Conservation (phyloP, 2,113 vertebrate species). For the Narcine bancroftii region DNA sequence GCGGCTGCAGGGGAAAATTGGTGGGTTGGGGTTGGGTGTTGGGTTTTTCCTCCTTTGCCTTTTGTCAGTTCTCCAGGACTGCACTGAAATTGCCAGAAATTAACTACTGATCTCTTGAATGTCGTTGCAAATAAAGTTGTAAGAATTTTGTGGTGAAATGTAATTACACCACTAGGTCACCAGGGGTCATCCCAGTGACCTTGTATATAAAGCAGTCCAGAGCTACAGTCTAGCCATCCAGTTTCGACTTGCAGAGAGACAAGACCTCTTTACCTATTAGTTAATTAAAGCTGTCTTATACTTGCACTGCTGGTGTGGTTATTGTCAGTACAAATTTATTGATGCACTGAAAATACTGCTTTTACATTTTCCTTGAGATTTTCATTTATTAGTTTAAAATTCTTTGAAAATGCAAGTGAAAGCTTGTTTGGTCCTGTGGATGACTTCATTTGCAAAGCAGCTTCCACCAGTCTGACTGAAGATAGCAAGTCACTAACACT, state of each 20-base stretch:
- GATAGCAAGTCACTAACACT: conserved; percentile 41
- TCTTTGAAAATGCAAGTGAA: background rate
- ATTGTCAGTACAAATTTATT: no score
- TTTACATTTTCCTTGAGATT: background rate
- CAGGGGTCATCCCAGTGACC: no score
- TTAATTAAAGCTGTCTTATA: no score
- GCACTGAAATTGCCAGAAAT: background rate
- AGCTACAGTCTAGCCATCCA: no score
- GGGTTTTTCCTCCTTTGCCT: background rate
- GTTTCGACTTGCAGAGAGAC: no score
- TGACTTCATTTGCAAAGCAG: conserved; percentile 91
- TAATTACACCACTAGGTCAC: no score
- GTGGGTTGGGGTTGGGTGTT: no score
- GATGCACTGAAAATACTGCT: background rate
- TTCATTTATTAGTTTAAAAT: background rate
- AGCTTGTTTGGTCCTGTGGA: background rate
- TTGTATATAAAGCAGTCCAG: no score
- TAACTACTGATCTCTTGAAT: background rate
- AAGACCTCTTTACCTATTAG: no score
- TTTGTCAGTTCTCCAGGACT: background rate
- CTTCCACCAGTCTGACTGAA: conserved; percentile 83
- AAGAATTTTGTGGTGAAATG: no score
- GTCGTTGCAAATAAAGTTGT: background rate
- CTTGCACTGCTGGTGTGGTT: no score
- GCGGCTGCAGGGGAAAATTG: no score